Evolutionary conservation across 2,113 vertebrate genomes (phyloP).

Genomic region (Verasper variegatus): DNA sequence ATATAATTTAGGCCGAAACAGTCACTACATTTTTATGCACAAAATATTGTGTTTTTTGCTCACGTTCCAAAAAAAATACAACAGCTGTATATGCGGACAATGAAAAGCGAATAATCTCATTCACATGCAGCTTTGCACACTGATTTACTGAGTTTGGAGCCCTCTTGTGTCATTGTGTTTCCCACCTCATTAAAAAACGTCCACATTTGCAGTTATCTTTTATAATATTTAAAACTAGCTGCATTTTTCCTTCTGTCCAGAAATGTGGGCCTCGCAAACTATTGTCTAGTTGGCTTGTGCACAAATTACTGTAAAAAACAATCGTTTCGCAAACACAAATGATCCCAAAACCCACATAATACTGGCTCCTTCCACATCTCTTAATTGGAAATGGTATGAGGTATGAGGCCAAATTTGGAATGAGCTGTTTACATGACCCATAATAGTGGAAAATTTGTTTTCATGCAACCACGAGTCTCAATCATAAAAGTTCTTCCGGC

Average conservation of each 20-base stretch:
- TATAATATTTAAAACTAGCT: no score
- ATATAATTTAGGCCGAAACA: no score
- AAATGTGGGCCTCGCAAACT: no score
- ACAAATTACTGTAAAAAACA: neutral
- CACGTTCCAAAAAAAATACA: neutral
- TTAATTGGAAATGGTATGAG: neutral
- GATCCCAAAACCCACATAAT: neutral
- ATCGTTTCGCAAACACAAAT: neutral
- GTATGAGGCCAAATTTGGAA: neutral
- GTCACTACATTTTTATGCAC: neutral
- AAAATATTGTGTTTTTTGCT: neutral
- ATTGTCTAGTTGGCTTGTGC: neutral
- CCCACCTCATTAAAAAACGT: no score
- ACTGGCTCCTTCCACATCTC: neutral
- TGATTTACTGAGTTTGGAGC: no score
- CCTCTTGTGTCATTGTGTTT: no score
- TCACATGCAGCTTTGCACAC: no score
- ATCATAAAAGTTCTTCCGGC: neutral
- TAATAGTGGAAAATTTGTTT: neutral
- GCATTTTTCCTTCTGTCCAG: neutral
- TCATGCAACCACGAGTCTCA: no score
- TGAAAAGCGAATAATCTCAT: no score
- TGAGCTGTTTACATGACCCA: neutral
- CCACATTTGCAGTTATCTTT: no score
- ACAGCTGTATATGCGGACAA: no score